These are phyloP conservation scores for Danionella cerebrum DNA, from an alignment of 2,113 vertebrate species.

Conservation along the genomic window DNA sequence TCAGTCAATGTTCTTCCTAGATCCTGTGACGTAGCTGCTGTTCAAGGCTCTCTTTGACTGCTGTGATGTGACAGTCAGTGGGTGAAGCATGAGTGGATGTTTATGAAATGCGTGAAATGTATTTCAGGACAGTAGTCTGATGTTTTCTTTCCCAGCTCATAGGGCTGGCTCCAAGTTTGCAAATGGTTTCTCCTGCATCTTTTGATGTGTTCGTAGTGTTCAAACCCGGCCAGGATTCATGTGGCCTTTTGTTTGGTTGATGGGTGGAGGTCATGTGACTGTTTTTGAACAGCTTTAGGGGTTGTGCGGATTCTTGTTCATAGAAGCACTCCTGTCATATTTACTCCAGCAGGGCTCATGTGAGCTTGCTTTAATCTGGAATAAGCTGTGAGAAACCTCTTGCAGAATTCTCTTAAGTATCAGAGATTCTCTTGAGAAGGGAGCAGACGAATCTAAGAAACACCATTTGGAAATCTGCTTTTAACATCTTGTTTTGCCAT, in stretches of 20 bases:
- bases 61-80: slow-evolving; percentile 12
- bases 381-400: slow-evolving; percentile 38
- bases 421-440: neutral
- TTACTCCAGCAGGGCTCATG: neutral
- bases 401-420: neutral
- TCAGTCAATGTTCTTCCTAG: too few species aligned
- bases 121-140: neutral
- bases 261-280: slow-evolving; percentile 10
- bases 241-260: neutral
- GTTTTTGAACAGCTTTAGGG: neutral
- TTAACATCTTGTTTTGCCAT: neutral
- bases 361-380: slow-evolving; percentile 50
- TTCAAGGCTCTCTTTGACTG: neutral
- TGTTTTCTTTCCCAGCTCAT: neutral
- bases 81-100: neutral
- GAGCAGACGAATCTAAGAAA: neutral
- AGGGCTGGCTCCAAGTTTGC: neutral
- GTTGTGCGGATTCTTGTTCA: neutral
- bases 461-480: neutral
- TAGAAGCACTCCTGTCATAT: neutral
- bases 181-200: neutral
- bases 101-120: neutral
- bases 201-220: neutral
- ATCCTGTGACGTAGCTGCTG: too few species aligned
- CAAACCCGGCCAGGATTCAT: neutral